A percentile compares a stretch with the other conserved stretches of the same genome.
Evolutionary conservation across 2,888 invertebrate species (phyloP).

Genomic region (Lasioglossum lativentre): DNA sequence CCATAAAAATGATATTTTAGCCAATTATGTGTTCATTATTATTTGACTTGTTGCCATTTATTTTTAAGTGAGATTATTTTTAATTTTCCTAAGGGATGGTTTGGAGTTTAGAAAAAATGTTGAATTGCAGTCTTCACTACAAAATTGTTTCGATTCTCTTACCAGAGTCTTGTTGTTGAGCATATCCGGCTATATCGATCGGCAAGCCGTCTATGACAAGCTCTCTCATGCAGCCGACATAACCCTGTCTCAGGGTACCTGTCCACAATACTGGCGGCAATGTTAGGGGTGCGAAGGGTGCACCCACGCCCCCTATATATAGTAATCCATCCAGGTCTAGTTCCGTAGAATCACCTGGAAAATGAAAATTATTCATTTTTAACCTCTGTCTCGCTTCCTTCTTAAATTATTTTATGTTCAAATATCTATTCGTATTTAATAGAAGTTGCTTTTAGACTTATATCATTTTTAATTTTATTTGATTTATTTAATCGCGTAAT

Average conservation of each 20-base stretch:
- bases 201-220: slow-evolving; percentile 94
- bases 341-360: slow-evolving; percentile 92
- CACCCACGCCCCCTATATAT: slow-evolving; percentile 95
- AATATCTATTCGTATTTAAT: not conserved
- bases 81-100: not conserved
- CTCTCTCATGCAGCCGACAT: slow-evolving; percentile 97
- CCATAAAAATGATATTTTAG: not conserved
- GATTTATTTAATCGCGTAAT: not conserved
- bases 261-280: slow-evolving; percentile 96
- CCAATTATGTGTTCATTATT: not conserved
- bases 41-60: not conserved
- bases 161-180: slow-evolving; percentile 96
- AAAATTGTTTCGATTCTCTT: slow-evolving; percentile 73
- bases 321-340: slow-evolving; percentile 95
- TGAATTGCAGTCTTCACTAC: not conserved
- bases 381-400: not conserved
- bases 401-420: not conserved
- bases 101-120: not conserved
- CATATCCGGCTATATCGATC: slow-evolving; percentile 94
- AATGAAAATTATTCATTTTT: not conserved
- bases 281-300: slow-evolving; percentile 90
- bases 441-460: too few species aligned
- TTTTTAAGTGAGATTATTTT: not conserved
- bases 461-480: not conserved
- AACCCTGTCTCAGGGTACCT: slow-evolving; percentile 94